Conservation (phyloP, 2,888 invertebrate genomes). For the Platynereis dumerilii region DNA sequence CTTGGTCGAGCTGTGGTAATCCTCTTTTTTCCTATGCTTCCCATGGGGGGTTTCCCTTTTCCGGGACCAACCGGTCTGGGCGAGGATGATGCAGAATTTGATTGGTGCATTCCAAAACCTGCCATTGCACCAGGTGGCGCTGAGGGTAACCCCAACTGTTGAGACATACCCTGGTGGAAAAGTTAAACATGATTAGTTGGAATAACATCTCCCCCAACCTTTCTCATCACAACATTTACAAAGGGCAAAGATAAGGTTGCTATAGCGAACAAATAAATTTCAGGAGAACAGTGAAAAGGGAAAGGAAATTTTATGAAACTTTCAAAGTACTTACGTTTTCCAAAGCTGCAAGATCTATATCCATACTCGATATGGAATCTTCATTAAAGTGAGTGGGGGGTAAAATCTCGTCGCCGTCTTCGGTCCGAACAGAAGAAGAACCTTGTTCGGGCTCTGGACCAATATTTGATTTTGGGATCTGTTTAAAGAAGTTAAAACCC, state of each 20-base stretch:
- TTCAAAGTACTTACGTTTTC: slow-evolving; percentile 46
- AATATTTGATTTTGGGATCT: slow-evolving; percentile 27
- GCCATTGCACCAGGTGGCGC: too few species aligned
- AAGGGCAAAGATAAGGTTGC: too few species aligned
- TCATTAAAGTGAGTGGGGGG: slow-evolving; percentile 62
- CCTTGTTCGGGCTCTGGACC: background rate
- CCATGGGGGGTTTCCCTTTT: slow-evolving; percentile 41
- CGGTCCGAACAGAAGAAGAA: slow-evolving; percentile 22
- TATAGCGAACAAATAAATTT: too few species aligned
- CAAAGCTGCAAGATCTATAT: slow-evolving; percentile 53
- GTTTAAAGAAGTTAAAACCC: slow-evolving; percentile 36
- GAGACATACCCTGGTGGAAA: too few species aligned
- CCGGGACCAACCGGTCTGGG: slow-evolving; percentile 29
- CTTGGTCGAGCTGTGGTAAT: slow-evolving; percentile 51
- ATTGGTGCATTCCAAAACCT: background rate
- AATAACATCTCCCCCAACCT: too few species aligned
- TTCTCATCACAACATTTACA: too few species aligned
- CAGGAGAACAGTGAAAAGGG: too few species aligned
- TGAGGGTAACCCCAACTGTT: too few species aligned
- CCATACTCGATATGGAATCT: slow-evolving; percentile 62
- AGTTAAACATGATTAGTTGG: too few species aligned
- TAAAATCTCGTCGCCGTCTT: slow-evolving; percentile 40
- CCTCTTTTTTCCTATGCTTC: slow-evolving; percentile 52
- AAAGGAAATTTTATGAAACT: too few species aligned
- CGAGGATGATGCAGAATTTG: slow-evolving; percentile 15